Percentiles rank a stretch among this genome's conserved stretches.
Conservation (phyloP, 1,140 invertebrate genomes). For the Spodoptera frugiperda region DNA sequence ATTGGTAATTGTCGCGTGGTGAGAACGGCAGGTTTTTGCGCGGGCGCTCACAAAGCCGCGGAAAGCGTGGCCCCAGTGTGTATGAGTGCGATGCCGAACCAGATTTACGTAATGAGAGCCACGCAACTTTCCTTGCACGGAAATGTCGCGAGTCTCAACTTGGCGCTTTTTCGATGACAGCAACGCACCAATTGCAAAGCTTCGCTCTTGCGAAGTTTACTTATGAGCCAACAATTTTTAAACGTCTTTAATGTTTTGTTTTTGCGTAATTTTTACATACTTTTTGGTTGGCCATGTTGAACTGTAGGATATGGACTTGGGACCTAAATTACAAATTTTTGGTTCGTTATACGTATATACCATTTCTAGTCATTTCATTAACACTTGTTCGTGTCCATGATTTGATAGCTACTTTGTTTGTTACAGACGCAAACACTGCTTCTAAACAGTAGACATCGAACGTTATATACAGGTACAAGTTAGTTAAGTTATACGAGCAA, state of each 20-base stretch:
- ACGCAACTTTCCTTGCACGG: constrained; percentile 64
- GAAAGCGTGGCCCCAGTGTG: constrained; percentile 57
- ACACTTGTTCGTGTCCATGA: too few species aligned
- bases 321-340: too few species aligned
- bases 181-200: background rate
- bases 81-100: constrained; percentile 57
- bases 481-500: constrained; percentile 17
- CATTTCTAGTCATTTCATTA: background rate
- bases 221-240: constrained; percentile 24
- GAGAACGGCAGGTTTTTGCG: constrained; percentile 72
- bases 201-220: constrained; percentile 12
- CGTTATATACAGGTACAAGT: too few species aligned
- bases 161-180: constrained; percentile 27
- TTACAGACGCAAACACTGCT: too few species aligned
- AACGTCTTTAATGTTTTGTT: background rate
- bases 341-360: background rate
- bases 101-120: constrained; percentile 71
- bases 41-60: constrained; percentile 57
- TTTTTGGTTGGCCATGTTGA: background rate
- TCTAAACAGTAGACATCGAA: too few species aligned
- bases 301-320: too few species aligned
- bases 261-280: constrained; percentile 1
- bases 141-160: constrained; percentile 44
- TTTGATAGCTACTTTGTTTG: too few species aligned
- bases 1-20: constrained; percentile 63